Conservation (phyloP, 2,113 vertebrate genomes). For the Chroicocephalus ridibundus region DNA sequence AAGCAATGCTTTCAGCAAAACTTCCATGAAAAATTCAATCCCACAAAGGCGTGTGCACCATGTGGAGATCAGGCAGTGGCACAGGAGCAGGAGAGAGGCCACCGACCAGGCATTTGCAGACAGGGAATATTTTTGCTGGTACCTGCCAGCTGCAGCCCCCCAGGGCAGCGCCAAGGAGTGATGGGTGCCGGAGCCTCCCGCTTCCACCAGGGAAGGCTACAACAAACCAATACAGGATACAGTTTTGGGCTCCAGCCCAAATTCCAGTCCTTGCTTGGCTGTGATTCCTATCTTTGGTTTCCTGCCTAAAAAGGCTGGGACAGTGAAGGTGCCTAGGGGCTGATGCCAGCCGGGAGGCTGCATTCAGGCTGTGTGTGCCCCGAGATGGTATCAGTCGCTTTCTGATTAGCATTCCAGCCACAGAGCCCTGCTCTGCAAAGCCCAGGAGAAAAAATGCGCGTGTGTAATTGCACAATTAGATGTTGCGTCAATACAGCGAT, state of each 20-base stretch:
- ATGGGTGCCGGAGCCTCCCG: accelerated
- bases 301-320: neutral
- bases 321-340: neutral
- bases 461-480: constrained; percentile 1
- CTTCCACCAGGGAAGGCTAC: neutral
- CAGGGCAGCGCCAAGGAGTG: neutral
- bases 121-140: neutral
- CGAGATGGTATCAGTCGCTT: neutral
- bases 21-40: neutral
- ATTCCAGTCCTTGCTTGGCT: neutral
- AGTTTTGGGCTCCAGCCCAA: neutral
- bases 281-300: neutral
- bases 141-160: neutral
- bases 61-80: neutral
- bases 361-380: neutral
- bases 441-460: neutral
- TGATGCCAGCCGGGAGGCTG: neutral
- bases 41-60: neutral
- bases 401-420: constrained; percentile 18
- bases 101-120: neutral
- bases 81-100: neutral
- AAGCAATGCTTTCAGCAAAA: neutral
- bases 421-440: neutral
- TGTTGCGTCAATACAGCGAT: neutral
- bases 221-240: neutral